Evolutionary conservation across 2,113 vertebrate genomes (phyloP).

Genomic region (Entosphenus tridentatus): DNA sequence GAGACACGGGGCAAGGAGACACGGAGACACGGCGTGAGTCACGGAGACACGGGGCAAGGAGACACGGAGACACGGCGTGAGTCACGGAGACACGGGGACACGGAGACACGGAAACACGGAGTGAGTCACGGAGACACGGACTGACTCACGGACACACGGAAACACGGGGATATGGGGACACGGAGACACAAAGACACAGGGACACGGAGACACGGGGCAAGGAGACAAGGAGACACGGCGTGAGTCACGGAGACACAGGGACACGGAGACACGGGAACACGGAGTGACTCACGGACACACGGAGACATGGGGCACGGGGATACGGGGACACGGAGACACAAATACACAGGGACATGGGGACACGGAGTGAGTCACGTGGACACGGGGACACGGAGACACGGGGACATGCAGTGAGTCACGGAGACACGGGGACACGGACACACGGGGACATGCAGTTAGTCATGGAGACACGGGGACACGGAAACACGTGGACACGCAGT

Average conservation of each 20-base stretch:
- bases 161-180: not conserved
- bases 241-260: not conserved
- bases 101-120: not conserved
- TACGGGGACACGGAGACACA: too few relatives aligned
- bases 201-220: not conserved
- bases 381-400: not conserved
- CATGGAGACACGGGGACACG: too few relatives aligned
- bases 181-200: not conserved
- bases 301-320: accelerated
- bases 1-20: not conserved
- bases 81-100: too few relatives aligned
- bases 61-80: too few relatives aligned
- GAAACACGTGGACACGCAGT: too few relatives aligned
- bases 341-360: too few relatives aligned
- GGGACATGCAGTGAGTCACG: not conserved
- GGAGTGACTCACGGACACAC: not conserved
- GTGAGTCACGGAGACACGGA: too few relatives aligned
- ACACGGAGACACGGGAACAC: not conserved
- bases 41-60: not conserved
- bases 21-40: not conserved
- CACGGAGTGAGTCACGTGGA: not conserved
- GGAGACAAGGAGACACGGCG: too few relatives aligned
- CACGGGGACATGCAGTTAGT: not conserved
- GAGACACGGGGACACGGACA: not conserved
- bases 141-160: too few relatives aligned